Base-by-base conservation (phyloP, 1,140 invertebrate species). In the Drosophila sulfurigaster region DNA sequence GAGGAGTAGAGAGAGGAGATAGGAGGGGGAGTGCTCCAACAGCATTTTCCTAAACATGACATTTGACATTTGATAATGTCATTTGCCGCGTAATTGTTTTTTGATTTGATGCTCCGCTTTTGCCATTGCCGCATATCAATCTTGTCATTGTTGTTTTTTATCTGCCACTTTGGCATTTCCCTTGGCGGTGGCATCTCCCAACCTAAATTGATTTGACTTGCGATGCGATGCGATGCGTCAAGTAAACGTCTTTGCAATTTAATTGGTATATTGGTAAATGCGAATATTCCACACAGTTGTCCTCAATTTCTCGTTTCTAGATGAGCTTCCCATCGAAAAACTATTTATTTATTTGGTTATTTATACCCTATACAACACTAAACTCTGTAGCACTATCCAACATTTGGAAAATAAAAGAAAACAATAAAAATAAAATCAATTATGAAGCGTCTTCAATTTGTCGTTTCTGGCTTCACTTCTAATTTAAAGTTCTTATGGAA, bases 51-150 rank as follows among this genome's bases (percentile, higher is more conserved):
- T 60, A 70, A 89, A 85, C 85, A 85, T 89, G 85, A 89, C 85
- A 85, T 88, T 88, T 88, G 85, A 88, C 85, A 88, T 88, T 88
- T 88, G 85, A 88, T 88, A 88, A 88, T 88, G 85, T 88, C 85
- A 88, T 88, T 88, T 88, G 81, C 85, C 85, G 85, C 85, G 85
- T 88, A 88, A 88, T 88, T 88, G 85, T 88, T 88, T 88, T 88
- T 88, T 88, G 85, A 88, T 88, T 88, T 89, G 83, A 78, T 81
- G 85, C 79, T 59, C 48, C 69, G 62, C 45, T 67, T 62, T 68
- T 43, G 51, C 48, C 65, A 15, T 70, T 69, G 54, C 32, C 32
- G 20, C 20, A 25, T 71, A 60, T 49, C 28, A 38, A 38, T 20
- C 66, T 60, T 65, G 70, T 65, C 66, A 49, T 60, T 62, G 43